Conservation (phyloP, 2,113 vertebrate genomes). For the Channa maculata region DNA sequence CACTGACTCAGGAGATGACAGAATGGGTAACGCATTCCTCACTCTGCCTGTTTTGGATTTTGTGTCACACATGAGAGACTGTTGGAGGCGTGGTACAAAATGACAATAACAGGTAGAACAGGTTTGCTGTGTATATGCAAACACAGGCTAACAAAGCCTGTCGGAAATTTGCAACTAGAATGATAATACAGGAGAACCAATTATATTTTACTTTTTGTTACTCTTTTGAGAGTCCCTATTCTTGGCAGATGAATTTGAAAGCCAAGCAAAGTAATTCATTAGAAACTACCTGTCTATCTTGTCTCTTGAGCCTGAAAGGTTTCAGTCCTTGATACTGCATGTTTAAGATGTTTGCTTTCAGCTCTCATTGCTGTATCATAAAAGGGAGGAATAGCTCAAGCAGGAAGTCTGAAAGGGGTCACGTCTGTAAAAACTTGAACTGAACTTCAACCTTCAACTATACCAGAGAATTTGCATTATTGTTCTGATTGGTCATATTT, state of each 20-base stretch:
- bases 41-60: slow-evolving; percentile 48
- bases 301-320: not conserved
- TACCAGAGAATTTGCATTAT: not conserved
- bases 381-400: slow-evolving; percentile 24
- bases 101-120: slow-evolving; percentile 70
- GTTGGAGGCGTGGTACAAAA: slow-evolving; percentile 39
- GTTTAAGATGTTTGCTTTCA: slow-evolving; percentile 9
- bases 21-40: slow-evolving; percentile 44
- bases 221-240: not conserved
- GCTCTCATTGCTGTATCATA: slow-evolving; percentile 18
- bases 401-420: not conserved
- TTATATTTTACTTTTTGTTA: slow-evolving; percentile 8
- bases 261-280: too few relatives aligned
- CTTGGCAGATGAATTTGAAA: not conserved
- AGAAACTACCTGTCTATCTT: not conserved
- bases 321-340: not conserved
- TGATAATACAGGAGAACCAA: not conserved
- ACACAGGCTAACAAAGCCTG: not conserved
- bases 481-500: not conserved
- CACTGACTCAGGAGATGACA: slow-evolving; percentile 40
- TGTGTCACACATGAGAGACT: slow-evolving; percentile 38
- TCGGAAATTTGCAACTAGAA: not conserved
- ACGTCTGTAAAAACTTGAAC: not conserved
- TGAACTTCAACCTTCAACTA: not conserved
- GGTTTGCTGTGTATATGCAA: slow-evolving; percentile 58